phyloP scores from a whole-genome alignment of 2,888 invertebrate genomes.

The Sesamia inferens region DNA sequence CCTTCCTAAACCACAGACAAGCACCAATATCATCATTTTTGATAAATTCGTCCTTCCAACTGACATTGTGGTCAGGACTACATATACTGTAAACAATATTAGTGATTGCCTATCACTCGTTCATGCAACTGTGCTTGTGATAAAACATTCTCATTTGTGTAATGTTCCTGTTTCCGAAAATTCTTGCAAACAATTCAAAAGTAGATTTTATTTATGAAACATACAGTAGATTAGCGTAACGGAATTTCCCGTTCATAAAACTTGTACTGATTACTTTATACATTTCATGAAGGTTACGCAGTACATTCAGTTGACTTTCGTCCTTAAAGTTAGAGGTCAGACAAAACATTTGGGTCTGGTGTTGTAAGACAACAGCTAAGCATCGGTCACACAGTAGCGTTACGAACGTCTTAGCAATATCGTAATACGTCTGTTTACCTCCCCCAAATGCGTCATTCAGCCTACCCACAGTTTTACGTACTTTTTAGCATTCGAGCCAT shows the following conservation, averaged over 20 bases:
- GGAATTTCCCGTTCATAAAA: constrained; percentile 46
- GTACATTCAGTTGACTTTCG: constrained; percentile 37
- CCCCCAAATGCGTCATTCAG: constrained; percentile 66
- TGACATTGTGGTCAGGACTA: constrained; percentile 33
- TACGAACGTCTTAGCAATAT: constrained; percentile 63
- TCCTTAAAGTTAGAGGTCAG: constrained; percentile 67
- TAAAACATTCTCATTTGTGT: constrained; percentile 55
- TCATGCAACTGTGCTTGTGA: constrained; percentile 40
- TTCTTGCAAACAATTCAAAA: constrained; percentile 23
- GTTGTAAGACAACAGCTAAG: constrained; percentile 44
- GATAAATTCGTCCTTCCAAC: constrained; percentile 40
- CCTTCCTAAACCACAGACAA: constrained; percentile 37
- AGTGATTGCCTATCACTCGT: constrained; percentile 58
- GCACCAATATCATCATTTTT: constrained; percentile 32
- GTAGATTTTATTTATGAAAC: constrained; percentile 36
- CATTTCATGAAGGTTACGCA: constrained; percentile 45
- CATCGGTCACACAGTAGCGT: constrained; percentile 51
- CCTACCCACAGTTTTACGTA: constrained; percentile 39
- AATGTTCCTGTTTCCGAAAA: constrained; percentile 33
- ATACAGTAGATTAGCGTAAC: constrained; percentile 10
- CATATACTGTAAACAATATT: constrained; percentile 46
- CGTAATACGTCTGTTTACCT: constrained; percentile 74
- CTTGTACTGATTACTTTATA: constrained; percentile 32
- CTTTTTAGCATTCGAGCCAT: constrained; percentile 46
- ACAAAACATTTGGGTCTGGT: constrained; percentile 58